Evolutionary conservation across 2,113 vertebrate species (phyloP), one percentile per base, ranked within the genome.

Genomic region (Actinemys pallida): DNA sequence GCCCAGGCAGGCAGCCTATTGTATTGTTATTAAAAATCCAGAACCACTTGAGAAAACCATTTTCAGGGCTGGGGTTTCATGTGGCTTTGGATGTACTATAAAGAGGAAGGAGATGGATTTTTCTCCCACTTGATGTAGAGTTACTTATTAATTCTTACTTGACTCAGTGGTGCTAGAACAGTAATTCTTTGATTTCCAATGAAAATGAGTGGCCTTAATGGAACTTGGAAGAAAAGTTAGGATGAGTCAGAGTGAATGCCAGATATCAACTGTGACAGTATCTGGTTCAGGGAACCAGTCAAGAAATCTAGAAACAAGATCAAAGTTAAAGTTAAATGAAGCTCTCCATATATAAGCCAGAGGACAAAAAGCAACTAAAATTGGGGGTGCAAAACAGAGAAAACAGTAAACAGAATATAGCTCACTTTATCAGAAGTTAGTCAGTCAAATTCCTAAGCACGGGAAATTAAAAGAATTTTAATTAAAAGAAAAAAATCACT

Each of bases 261-360:
- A 75, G 8, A 22, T 90, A 20, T 8, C 52, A 89, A 13, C 16
- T 83, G 57, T 24, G 8, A 24, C 79, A 91, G 29, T 35, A 22
- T 13, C 59, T 91, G 69, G 14, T 10, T 92, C 50, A 59, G 22
- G 80, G 53, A 54, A 54, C 53, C 20, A 22, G 53, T 54, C 53
- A 54, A 54, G 53, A 54, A 54, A 54, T 54, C 20, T 54, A 54
- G 20, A 56, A 76, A 89, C 9, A 81, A 39, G 39, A 56, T 53
- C 86, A 94, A 93, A 31, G 10, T 81, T 91, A 35, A 86, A 88
- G 47, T 14, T 14, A 88, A 94, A 91, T 16, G 54, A 84, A n/a
- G 22, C 16, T 76, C 42, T 69, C 86, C 47, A 2, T 42, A 27
- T 56, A 76, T 24, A 88, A 89, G 84, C 42, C 81, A 88, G 72